Base-by-base conservation (phyloP, 2,113 vertebrate species). In the Amblyopsis rosae region DNA sequence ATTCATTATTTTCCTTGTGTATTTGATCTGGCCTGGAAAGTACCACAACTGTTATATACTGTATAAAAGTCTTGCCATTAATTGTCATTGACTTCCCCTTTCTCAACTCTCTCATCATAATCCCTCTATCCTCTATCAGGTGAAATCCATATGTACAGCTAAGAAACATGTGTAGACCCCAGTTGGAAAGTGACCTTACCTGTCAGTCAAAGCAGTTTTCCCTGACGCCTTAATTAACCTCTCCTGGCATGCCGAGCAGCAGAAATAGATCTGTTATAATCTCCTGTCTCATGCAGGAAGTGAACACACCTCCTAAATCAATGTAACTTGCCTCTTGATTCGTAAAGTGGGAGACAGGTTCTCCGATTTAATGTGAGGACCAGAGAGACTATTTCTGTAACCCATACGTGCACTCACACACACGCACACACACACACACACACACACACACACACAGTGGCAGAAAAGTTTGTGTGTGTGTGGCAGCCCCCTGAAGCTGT, bases 211-310 rank as follows among this genome's bases (percentile, higher is more conserved):
- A 69, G 59, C 70, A 58, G 33, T 61, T 17, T 65, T 80, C 82
- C 74, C 79, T 51, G 5, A 15, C 72, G 74, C 75, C 91, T 90
- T 89, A 90, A 91, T 92, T 89, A 89, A 87, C 83, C 75, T 83
- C 77, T 85, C 75, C 84, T 83, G 77, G 84, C 86, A 87, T 88
- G 71, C 45, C 19, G 80, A 84, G 84, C 79, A 72, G 74, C 84
- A 75, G 70, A 81, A 81, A 85, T 82, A 81, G 85, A 89, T 90
- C 87, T 86, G 62, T 67, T 82, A 67, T 91, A 86, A 88, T 90
- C 87, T 86, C 84, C 72, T 56, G 57, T 77, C 73, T 68, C 70
- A 68, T 65, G 74, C 72, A 83, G 79, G 75, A 89, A 79, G 81
- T 77, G 67, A 88, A 74, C 56, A 81, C 68, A 47, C 79, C 70